These are phyloP conservation scores for Autographa gamma DNA, from an alignment of 2,888 invertebrate genomes.

Conservation along the genomic window DNA sequence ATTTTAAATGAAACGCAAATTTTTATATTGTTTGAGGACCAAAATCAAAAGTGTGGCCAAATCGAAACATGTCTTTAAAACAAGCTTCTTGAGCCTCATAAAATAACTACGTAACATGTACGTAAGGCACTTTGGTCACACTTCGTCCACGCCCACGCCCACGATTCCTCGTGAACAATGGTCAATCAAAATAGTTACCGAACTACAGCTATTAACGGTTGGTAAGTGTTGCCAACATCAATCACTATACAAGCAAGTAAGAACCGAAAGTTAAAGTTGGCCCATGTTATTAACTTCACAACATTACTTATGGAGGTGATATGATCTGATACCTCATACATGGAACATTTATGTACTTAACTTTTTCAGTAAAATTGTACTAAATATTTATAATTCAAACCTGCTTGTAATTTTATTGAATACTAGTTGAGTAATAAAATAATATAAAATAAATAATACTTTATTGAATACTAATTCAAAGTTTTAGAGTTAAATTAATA, in stretches of 20 bases:
- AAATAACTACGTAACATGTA: not conserved
- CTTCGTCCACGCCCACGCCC: not conserved
- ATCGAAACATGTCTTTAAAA: not conserved
- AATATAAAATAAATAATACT: too few species aligned
- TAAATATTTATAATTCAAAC: not conserved
- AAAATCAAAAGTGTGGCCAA: not conserved
- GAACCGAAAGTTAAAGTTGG: slow-evolving; percentile 38
- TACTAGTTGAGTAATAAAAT: too few species aligned
- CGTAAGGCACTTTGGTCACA: not conserved
- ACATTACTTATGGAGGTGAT: slow-evolving; percentile 3
- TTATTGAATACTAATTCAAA: too few species aligned
- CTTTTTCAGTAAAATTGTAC: not conserved
- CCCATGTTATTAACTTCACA: not conserved
- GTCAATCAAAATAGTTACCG: slow-evolving; percentile 41
- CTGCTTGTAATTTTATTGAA: not conserved
- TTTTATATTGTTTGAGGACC: too few species aligned
- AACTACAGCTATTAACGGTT: slow-evolving; percentile 29
- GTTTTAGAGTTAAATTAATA: too few species aligned
- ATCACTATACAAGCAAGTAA: slow-evolving; percentile 37
- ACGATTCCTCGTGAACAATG: slow-evolving; percentile 17
- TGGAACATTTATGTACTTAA: too few species aligned
- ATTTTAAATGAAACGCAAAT: too few species aligned
- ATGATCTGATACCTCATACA: not conserved
- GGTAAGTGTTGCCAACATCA: slow-evolving; percentile 23
- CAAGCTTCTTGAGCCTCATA: not conserved